Conservation (phyloP, 1,140 invertebrate species). For the Euborellia annulipes region DNA sequence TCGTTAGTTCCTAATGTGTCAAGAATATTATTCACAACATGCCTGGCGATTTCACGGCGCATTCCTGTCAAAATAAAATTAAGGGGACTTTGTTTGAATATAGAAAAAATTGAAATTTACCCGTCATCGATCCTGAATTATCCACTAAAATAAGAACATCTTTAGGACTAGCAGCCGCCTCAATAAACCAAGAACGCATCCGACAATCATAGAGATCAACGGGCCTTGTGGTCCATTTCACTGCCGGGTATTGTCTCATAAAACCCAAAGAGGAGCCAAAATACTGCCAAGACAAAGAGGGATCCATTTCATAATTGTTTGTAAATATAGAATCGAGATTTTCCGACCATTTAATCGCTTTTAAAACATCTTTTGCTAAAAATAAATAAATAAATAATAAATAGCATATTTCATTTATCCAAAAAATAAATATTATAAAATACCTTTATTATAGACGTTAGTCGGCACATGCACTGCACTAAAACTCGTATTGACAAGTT, state of each 20-base stretch:
- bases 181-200: constrained; percentile 85
- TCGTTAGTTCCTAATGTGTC: constrained; percentile 97
- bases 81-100: constrained; percentile 2
- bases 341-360: constrained; percentile 57
- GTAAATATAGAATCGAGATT: constrained; percentile 73
- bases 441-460: constrained; percentile 84
- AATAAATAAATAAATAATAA: constrained; percentile 6
- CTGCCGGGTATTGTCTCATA: constrained; percentile 79
- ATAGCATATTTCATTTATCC: too few species aligned
- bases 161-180: constrained; percentile 91
- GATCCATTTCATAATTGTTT: constrained; percentile 74
- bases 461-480: constrained; percentile 91
- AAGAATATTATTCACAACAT: constrained; percentile 86
- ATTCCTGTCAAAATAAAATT: constrained; percentile 25
- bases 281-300: constrained; percentile 88
- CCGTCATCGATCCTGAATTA: constrained; percentile 92
- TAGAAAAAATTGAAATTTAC: constrained; percentile 23
- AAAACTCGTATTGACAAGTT: constrained; percentile 62
- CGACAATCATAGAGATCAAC: constrained; percentile 80
- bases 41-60: constrained; percentile 80
- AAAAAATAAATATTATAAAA: too few species aligned
- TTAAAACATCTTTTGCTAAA: constrained; percentile 32
- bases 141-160: constrained; percentile 93
- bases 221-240: constrained; percentile 31
- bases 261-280: constrained; percentile 92